Base-by-base conservation (phyloP, 2,797 vertebrate species). In the Bovichtus diacanthus region DNA sequence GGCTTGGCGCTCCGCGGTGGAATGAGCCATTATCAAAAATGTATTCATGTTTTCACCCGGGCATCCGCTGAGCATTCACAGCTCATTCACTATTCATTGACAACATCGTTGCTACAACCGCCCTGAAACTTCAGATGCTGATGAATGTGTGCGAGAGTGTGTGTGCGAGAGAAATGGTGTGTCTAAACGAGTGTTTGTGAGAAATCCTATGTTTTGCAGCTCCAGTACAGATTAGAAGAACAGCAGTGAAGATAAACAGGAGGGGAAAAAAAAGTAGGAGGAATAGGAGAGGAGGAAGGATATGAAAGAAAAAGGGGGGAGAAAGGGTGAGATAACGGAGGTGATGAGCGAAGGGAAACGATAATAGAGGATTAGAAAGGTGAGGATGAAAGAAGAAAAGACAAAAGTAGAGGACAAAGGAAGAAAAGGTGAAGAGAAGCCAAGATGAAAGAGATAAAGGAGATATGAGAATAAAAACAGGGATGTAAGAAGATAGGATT, bases 1-100 rank as follows among this genome's bases (percentile, higher is more conserved):
- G 70, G 7, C 12, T 66, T 0, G 36, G 6, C 7, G 25, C 69
- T 83, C 50, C 60, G 51, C 51, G 0, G 71, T 13, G 78, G 76
- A 81, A 74, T 9, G 59, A 78, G 39, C 43, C 62, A 72, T 85
- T 87, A 87, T 80, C 64, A 65, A 16, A 77, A 85, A 85, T 70
- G 46, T 76, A 82, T 87, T 87, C 79, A 81, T 83, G 82, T 87
- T 85, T 74, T 63, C 69, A 79, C 38, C 47, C 27, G 36, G 54
- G 78, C 55, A 54, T 86, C 81, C 34, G 43, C 78, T 7, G 70
- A 86, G 78, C n/a, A 59, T 82, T 84, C 73, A 59, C 75, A 60
- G 79, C 86, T 87, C 81, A 85, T 87, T 70, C 74, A 70, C 63
- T 84, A 82, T 88, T 88, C 85, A 87, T 80, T n/a, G 64, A 41